Percentiles rank a stretch among this genome's conserved stretches.
Conservation (phyloP, 2,797 vertebrate species). For the Rachycentron canadum region DNA sequence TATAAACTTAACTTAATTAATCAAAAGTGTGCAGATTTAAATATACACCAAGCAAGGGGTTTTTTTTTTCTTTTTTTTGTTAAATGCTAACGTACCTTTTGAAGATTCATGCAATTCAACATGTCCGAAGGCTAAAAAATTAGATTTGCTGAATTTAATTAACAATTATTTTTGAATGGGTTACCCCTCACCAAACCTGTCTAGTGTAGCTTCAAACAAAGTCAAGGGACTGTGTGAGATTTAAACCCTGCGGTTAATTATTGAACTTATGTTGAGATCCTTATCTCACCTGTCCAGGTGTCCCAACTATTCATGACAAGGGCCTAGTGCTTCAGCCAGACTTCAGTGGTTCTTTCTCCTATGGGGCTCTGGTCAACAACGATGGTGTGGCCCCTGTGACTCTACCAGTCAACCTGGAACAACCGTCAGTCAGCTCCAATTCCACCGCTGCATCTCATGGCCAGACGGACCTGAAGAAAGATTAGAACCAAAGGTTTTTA, state of each 20-base stretch:
- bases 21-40: not conserved
- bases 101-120: not conserved
- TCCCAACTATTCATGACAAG: constrained; percentile 93
- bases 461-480: constrained; percentile 85
- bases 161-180: not conserved
- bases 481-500: constrained; percentile 77
- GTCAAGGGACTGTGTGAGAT: not conserved
- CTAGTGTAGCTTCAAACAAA: not conserved
- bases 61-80: no score
- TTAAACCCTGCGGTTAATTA: not conserved
- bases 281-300: constrained; percentile 79
- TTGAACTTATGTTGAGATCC: not conserved
- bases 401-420: constrained; percentile 84
- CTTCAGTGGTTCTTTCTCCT: constrained; percentile 93
- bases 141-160: not conserved
- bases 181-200: not conserved
- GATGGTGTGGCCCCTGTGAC: constrained; percentile 88
- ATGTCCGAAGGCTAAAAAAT: not conserved
- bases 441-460: constrained; percentile 72
- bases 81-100: not conserved
- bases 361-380: constrained; percentile 93
- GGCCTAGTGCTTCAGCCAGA: constrained; percentile 90
- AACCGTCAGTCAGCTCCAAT: constrained; percentile 67
- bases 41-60: not conserved
- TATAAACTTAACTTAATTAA: constrained; percentile 4